phyloP scores from a whole-genome alignment of 2,888 invertebrate species.

The Dynastes maya region DNA sequence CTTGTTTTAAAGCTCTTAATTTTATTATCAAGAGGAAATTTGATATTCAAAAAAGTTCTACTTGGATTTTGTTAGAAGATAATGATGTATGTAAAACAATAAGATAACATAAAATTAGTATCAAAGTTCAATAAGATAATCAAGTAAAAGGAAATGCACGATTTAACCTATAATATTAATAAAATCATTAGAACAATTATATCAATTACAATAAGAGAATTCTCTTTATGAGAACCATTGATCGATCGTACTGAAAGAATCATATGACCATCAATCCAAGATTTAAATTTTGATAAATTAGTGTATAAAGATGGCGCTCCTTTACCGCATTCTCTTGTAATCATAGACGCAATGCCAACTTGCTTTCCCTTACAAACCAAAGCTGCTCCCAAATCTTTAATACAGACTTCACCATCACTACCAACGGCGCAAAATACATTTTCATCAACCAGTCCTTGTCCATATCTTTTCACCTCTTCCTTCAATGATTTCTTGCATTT shows the following conservation, averaged over 20 bases:
- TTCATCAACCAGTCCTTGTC: neutral
- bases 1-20: too few relatives aligned
- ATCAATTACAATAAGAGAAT: neutral
- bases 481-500: neutral
- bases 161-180: neutral
- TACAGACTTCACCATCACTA: neutral
- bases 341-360: conserved; percentile 1
- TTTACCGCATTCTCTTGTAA: neutral
- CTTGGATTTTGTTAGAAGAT: too few relatives aligned
- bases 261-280: conserved; percentile 1
- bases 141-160: too few relatives aligned
- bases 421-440: conserved; percentile 6
- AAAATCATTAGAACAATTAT: neutral
- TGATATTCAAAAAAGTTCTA: too few relatives aligned
- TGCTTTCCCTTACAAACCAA: neutral
- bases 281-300: neutral
- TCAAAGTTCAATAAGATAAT: too few relatives aligned
- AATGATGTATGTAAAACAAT: too few relatives aligned
- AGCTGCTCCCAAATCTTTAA: neutral
- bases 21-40: too few relatives aligned
- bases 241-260: neutral
- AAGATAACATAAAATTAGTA: too few relatives aligned
- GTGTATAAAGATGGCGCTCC: conserved; percentile 1
- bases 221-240: too few relatives aligned
- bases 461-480: neutral